phyloP scores from a whole-genome alignment of 2,797 vertebrate genomes.

The Gymnocypris eckloni region DNA sequence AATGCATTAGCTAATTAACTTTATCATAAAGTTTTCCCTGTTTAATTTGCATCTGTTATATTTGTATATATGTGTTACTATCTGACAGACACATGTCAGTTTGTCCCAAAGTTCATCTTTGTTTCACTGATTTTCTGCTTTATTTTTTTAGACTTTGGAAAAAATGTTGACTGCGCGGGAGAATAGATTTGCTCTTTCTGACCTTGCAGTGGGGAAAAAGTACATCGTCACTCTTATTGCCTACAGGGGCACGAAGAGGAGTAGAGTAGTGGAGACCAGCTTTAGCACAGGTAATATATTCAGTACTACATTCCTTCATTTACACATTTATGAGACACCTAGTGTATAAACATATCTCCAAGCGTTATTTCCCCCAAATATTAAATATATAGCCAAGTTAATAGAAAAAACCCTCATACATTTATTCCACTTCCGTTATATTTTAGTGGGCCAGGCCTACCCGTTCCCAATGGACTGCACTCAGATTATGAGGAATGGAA shows the following conservation, averaged over 20 bases:
- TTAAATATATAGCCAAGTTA: background rate
- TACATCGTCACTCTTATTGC: slow-evolving; percentile 82
- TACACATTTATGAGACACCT: background rate
- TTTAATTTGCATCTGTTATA: background rate
- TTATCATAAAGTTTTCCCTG: background rate
- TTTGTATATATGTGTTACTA: background rate
- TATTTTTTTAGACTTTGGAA: slow-evolving; percentile 72
- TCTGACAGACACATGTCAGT: background rate
- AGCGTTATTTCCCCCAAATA: background rate
- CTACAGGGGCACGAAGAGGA: slow-evolving; percentile 78
- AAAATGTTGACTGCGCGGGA: slow-evolving; percentile 70
- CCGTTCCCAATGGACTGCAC: slow-evolving; percentile 84
- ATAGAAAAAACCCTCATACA: background rate
- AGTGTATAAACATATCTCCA: background rate
- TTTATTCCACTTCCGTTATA: background rate
- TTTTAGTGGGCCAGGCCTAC: slow-evolving; percentile 75
- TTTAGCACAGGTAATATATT: slow-evolving; percentile 83
- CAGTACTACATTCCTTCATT: slow-evolving; percentile 2
- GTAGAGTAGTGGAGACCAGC: slow-evolving; percentile 73
- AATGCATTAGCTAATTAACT: background rate
- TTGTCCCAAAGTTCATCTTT: background rate
- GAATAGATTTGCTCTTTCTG: slow-evolving; percentile 73
- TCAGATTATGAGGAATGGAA: slow-evolving; percentile 83
- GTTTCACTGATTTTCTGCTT: background rate
- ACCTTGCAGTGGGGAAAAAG: slow-evolving; percentile 75